Percentiles rank a stretch among this genome's conserved stretches.
Conservation (phyloP, 1,140 invertebrate genomes). For the Drosophila pallidifrons region DNA sequence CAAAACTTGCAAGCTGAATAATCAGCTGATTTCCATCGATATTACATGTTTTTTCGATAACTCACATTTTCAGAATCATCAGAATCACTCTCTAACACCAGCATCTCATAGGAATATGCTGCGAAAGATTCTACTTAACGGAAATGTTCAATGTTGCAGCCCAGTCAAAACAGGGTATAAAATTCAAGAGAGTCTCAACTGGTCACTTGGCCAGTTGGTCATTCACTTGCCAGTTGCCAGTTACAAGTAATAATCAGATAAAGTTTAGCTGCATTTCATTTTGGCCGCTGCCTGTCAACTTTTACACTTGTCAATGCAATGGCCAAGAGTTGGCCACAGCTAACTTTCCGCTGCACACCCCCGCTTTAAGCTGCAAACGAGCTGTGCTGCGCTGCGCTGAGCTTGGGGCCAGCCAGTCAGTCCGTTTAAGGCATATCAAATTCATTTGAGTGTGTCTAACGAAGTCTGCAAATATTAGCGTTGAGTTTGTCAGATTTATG, state of each 20-base stretch:
- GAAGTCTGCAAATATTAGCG: constrained; percentile 83
- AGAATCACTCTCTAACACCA: too few relatives aligned
- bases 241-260: constrained; percentile 69
- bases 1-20: too few relatives aligned
- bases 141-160: too few relatives aligned
- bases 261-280: constrained; percentile 74
- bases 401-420: constrained; percentile 45
- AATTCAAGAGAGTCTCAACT: constrained; percentile 6
- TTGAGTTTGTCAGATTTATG: constrained; percentile 84
- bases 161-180: too few relatives aligned
- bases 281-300: constrained; percentile 71
- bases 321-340: constrained; percentile 26
- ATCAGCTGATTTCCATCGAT: too few relatives aligned
- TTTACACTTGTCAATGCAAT: constrained; percentile 74
- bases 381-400: neutral
- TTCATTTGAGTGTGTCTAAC: constrained; percentile 83
- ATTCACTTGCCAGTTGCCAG: constrained; percentile 25
- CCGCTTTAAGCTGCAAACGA: too few relatives aligned
- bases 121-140: too few relatives aligned
- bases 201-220: constrained; percentile 37
- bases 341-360: neutral
- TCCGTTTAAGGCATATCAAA: constrained; percentile 83
- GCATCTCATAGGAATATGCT: too few relatives aligned
- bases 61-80: too few relatives aligned
- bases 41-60: too few relatives aligned